Evolutionary conservation across 2,888 invertebrate species (phyloP), one percentile per base, ranked within the genome.

Genomic region (Acrocyrtus sp.): DNA sequence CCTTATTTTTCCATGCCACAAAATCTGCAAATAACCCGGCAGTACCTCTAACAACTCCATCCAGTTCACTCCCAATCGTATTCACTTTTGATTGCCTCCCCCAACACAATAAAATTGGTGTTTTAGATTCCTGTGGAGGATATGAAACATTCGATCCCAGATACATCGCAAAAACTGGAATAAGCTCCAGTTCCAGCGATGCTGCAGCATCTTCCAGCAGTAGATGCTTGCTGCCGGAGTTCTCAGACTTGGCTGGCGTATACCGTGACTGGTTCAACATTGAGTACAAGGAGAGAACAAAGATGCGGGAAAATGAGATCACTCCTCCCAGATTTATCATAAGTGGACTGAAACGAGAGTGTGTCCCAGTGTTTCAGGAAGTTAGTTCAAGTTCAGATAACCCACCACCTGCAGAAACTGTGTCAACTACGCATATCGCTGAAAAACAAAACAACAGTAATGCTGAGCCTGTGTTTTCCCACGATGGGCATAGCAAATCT

Each of bases 401-500:
- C n/a, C n/a, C n/a, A n/a, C n/a, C n/a, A n/a, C n/a, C n/a, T n/a
- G n/a, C n/a, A n/a, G n/a, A n/a, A 47, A 41, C 19, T 6, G 12
- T 17, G 50, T 43, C 34, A 45, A 5, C 17, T 19, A 29, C 48
- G 26, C 19, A 29, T 19, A 43, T 21, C n/a, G n/a, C 24, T 17
- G 50, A 67, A 47, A 29, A 39, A 26, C 29, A 54, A 39, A 51
- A 60, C 43, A 39, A n/a, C 54, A 17, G 41, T 54, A 60, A 65
- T 22, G 27, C 27, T n/a, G 22, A 51, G 21, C 61, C 74, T 15
- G 58, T 77, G n/a, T 81, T 81, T 62, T 62, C 74, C 12, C 81
- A 81, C 51, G 81, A 81, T 61, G 81, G 81, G 51, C 81, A 81
- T 62, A 68, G 65, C 2, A 78, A 78, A 72, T 56, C 73, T 29